phyloP scores from a whole-genome alignment of 2,888 invertebrate genomes.

The Tolmerus cingulatus region DNA sequence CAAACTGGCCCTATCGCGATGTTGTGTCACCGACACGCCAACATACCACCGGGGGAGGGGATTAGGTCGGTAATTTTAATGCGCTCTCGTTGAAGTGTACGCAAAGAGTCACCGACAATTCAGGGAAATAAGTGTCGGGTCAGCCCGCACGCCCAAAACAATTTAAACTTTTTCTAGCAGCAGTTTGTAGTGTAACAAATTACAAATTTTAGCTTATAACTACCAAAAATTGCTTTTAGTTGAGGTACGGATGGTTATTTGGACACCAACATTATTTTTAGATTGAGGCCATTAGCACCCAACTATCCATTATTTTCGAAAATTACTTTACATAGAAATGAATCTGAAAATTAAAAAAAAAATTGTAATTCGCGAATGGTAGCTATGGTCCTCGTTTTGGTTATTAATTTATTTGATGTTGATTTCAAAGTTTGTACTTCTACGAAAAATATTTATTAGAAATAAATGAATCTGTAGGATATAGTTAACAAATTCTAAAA shows the following conservation, averaged over 20 bases:
- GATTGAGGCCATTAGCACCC: not conserved
- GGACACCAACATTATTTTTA: not conserved
- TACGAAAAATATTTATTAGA: too few relatives aligned
- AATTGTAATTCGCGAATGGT: too few relatives aligned
- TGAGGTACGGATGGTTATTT: too few relatives aligned
- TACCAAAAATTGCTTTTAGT: too few relatives aligned
- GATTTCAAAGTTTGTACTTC: too few relatives aligned
- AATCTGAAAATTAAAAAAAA: too few relatives aligned
- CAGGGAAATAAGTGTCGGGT: not conserved
- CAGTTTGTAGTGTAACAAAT: not conserved
- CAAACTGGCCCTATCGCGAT: not conserved
- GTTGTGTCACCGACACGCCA: not conserved
- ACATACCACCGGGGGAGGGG: not conserved
- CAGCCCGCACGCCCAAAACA: not conserved
- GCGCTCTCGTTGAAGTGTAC: not conserved
- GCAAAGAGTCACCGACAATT: not conserved
- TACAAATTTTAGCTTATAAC: not conserved
- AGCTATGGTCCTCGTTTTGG: too few relatives aligned
- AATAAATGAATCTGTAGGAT: too few relatives aligned
- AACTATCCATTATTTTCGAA: not conserved
- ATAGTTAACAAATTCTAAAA: too few relatives aligned
- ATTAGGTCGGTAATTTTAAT: not conserved
- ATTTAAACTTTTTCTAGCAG: not conserved
- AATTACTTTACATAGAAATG: too few relatives aligned
- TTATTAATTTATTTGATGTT: too few relatives aligned